Percentiles rank a stretch among this genome's conserved stretches.
phyloP scores from a whole-genome alignment of 2,797 vertebrate species.

The Galaxias olidus region DNA sequence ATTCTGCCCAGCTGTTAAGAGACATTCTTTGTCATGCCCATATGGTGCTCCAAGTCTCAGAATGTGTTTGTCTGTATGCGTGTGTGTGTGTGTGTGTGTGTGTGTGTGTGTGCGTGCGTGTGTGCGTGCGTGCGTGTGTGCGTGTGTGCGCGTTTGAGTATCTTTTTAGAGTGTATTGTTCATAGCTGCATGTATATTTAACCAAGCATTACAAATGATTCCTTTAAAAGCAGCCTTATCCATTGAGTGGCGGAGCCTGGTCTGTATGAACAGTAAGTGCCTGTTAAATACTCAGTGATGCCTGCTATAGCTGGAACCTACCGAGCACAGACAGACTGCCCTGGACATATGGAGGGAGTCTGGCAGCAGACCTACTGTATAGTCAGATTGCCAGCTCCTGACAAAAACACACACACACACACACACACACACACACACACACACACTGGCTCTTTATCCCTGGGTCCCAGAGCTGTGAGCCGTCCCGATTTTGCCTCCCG shows the following conservation, averaged over 20 bases:
- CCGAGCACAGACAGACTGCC: conserved; percentile 55
- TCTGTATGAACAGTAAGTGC: conserved; percentile 35
- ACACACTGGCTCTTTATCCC: conserved; percentile 14
- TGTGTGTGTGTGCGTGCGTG: background rate
- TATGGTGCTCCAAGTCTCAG: conserved; percentile 15
- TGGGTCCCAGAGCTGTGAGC: conserved; percentile 39
- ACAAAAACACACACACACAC: conserved; percentile 16
- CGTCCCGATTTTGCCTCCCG: conserved; percentile 48
- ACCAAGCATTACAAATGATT: too few relatives aligned
- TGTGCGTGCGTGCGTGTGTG: too few relatives aligned
- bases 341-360: conserved; percentile 67
- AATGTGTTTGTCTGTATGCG: conserved; percentile 16
- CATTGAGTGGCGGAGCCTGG: conserved; percentile 31
- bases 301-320: conserved; percentile 54
- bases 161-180: too few relatives aligned
- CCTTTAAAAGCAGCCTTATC: conserved; percentile 24
- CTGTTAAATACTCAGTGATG: conserved; percentile 53
- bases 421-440: conserved; percentile 9
- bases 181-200: too few relatives aligned
- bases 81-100: background rate
- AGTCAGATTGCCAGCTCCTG: conserved; percentile 47
- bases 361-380: conserved; percentile 46
- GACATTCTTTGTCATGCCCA: conserved; percentile 50
- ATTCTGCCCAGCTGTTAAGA: conserved; percentile 59
- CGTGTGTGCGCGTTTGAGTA: too few relatives aligned